Percentiles rank a stretch among this genome's conserved stretches.
phyloP scores from a whole-genome alignment of 2,113 vertebrate genomes.

The Corythaeola cristata region DNA sequence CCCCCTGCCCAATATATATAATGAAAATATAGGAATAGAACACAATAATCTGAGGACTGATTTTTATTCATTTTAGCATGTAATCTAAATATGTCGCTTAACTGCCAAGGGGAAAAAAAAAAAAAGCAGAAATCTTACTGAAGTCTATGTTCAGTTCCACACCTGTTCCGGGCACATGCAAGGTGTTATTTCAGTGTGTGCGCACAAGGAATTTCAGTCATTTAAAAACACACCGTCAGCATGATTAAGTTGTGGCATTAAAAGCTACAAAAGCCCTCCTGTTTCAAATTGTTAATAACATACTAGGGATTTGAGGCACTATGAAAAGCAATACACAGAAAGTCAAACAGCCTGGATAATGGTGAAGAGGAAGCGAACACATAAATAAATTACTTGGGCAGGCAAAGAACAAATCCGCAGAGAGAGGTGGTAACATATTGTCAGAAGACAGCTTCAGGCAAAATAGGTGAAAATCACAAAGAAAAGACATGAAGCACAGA shows the following conservation, averaged over 20 bases:
- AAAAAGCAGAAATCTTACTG: not conserved
- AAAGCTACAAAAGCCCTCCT: conserved; percentile 13
- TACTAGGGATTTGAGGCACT: conserved; percentile 10
- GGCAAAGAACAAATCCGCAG: conserved; percentile 65
- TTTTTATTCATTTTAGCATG: conserved; percentile 38
- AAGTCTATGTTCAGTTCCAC: not conserved
- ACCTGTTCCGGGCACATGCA: not conserved
- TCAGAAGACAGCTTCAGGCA: conserved; percentile 70
- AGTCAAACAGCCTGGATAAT: conserved; percentile 24
- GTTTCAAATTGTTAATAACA: conserved; percentile 46
- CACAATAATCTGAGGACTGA: not conserved
- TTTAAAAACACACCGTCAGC: conserved; percentile 1
- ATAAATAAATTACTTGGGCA: conserved; percentile 72
- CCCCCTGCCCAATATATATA: not conserved
- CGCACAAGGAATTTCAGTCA: not conserved
- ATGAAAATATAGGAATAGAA: not conserved
- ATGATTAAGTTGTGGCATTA: conserved; percentile 33
- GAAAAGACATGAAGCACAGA: conserved; percentile 50
- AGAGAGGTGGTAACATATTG: conserved; percentile 67
- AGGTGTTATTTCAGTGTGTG: not conserved
- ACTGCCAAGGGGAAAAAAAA: not conserved
- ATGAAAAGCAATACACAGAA: not conserved
- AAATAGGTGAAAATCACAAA: conserved; percentile 76
- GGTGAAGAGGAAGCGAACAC: conserved; percentile 6
- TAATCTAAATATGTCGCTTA: conserved; percentile 33